phyloP scores from a whole-genome alignment of 2,113 vertebrate genomes.

The Connochaetes taurinus region DNA sequence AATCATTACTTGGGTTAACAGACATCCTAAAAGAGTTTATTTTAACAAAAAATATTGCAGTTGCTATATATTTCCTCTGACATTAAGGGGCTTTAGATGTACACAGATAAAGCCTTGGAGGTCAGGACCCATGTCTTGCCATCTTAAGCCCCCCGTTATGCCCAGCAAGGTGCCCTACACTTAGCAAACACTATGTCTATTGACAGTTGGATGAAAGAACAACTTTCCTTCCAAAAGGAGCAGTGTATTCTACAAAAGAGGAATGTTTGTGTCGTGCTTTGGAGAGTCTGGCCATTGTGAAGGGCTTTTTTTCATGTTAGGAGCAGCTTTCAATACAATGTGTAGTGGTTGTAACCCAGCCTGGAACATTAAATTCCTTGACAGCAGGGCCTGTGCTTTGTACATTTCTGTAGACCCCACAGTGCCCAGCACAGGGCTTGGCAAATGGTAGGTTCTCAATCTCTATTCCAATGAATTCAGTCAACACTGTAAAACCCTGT shows the following conservation, averaged over 20 bases:
- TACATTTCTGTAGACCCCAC: not conserved
- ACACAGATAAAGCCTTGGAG: constrained; percentile 37
- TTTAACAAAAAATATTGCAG: constrained; percentile 41
- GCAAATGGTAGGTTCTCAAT: not conserved
- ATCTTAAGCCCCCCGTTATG: not conserved
- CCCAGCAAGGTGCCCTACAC: not conserved
- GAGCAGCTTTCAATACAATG: not conserved
- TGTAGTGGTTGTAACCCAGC: not conserved
- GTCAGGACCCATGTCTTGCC: not conserved
- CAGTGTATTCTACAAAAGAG: constrained; percentile 18
- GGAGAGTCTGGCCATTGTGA: constrained; percentile 1
- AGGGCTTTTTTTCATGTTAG: not conserved
- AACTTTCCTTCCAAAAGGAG: constrained; percentile 24
- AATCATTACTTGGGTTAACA: constrained; percentile 45
- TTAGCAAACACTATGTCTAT: constrained; percentile 20
- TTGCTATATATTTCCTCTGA: constrained; percentile 37
- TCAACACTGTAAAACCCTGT: not conserved
- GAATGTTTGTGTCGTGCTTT: constrained; percentile 19
- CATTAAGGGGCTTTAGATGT: constrained; percentile 50
- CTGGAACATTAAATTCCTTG: not conserved
- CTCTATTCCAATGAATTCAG: not conserved
- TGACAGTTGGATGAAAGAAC: constrained; percentile 24
- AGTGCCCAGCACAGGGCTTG: not conserved
- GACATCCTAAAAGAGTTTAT: constrained; percentile 10
- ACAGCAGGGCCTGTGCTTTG: not conserved